A percentile compares a stretch with the other conserved stretches of the same genome.
Conservation (phyloP, 92 coral and sea anemone species). For the Epizoanthus scotinus region DNA sequence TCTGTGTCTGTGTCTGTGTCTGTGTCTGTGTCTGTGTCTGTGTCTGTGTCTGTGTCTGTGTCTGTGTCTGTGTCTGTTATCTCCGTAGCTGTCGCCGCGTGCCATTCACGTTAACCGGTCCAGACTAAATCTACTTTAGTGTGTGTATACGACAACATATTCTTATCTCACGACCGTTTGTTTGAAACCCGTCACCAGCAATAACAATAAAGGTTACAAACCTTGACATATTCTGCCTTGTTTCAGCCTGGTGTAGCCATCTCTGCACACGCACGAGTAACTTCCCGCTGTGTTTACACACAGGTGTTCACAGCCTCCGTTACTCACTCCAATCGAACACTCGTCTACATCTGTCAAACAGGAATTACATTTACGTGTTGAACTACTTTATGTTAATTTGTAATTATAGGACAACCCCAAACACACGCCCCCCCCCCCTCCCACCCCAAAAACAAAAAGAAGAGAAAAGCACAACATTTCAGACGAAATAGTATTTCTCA, state of each 20-base stretch:
- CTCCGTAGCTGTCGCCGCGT: not conserved
- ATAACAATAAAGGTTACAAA: not conserved
- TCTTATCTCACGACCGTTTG: too few species aligned
- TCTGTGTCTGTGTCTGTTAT: too few species aligned
- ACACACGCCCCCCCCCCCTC: not conserved
- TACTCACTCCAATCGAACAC: slow-evolving; percentile 31
- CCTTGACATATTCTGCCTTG: slow-evolving; percentile 39
- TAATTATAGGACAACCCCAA: not conserved
- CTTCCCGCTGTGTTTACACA: slow-evolving; percentile 55
- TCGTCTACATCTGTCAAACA: slow-evolving; percentile 47
- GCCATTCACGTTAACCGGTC: too few species aligned
- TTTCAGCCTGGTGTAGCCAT: slow-evolving; percentile 41
- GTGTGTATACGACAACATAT: too few species aligned
- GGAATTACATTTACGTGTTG: not conserved
- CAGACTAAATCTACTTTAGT: too few species aligned
- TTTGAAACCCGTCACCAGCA: too few species aligned
- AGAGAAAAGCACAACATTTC: not conserved
- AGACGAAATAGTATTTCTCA: not conserved
- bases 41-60: too few species aligned
- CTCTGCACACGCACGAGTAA: slow-evolving; percentile 51
- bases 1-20: too few species aligned
- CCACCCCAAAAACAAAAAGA: not conserved
- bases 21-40: too few species aligned
- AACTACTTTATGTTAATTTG: too few species aligned
- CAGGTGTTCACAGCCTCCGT: slow-evolving; percentile 55